phyloP scores from a whole-genome alignment of 2,888 invertebrate genomes.

The Lissonota sp. region DNA sequence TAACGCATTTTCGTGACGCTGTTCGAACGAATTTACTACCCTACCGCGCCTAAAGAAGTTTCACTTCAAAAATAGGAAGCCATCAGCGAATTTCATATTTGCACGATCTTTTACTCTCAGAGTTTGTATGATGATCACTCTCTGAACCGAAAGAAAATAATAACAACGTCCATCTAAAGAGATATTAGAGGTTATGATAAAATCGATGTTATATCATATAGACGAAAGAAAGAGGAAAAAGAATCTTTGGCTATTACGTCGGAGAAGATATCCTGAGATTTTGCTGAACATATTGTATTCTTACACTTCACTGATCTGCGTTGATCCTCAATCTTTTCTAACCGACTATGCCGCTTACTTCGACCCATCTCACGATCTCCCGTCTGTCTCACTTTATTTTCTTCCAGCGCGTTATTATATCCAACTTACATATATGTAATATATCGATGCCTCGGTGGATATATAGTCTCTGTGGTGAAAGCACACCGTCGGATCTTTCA shows the following conservation, averaged over 20 bases:
- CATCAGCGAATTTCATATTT: no score
- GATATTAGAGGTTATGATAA: constrained; percentile 10
- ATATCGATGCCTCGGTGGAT: constrained; percentile 12
- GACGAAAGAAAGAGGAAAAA: neutral
- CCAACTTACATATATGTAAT: neutral
- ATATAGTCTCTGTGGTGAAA: constrained; percentile 14
- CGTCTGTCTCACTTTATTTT: constrained; percentile 28
- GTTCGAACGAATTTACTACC: no score
- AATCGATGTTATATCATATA: no score
- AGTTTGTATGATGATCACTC: no score
- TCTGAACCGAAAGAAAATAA: neutral
- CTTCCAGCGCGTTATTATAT: neutral
- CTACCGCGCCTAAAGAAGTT: no score
- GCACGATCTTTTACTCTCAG: no score
- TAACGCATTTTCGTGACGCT: no score
- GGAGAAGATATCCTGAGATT: constrained; percentile 40
- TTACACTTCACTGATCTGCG: constrained; percentile 47
- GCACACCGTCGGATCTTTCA: constrained; percentile 43
- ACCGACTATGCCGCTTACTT: constrained; percentile 16
- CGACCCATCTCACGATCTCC: neutral
- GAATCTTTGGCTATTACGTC: constrained; percentile 19
- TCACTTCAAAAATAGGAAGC: no score
- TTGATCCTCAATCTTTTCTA: constrained; percentile 48
- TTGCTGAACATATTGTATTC: constrained; percentile 42
- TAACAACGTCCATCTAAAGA: neutral